phyloP scores from a whole-genome alignment of 2,888 invertebrate genomes.

The Siphonodentalium dalli region DNA sequence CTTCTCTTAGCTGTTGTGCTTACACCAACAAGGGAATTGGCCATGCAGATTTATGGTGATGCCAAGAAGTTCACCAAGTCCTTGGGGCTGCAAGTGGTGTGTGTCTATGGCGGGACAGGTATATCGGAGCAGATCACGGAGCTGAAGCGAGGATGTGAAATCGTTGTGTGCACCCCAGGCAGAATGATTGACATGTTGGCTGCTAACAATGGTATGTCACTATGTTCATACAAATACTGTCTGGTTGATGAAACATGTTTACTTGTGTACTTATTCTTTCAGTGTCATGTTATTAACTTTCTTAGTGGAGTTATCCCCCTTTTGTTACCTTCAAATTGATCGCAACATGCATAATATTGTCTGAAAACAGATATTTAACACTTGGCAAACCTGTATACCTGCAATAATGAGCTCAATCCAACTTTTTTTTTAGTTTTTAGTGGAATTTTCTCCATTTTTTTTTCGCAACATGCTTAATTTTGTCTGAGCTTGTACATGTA shows the following conservation, averaged over 20 bases:
- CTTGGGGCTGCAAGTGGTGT: conserved; percentile 82
- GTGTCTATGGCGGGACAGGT: conserved; percentile 98
- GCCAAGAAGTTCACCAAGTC: conserved; percentile 93
- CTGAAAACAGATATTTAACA: no score
- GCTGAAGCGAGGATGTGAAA: conserved; percentile 93
- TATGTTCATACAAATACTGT: background rate
- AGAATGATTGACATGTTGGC: conserved; percentile 99
- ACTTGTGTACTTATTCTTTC: background rate
- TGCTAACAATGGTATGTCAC: conserved; percentile 83
- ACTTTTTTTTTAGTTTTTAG: no score
- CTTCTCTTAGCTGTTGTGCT: conserved; percentile 80
- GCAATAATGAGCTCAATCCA: no score
- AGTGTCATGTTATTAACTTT: background rate
- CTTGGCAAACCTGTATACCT: no score
- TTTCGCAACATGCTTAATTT: no score
- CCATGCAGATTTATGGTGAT: conserved; percentile 98
- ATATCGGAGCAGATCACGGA: conserved; percentile 96
- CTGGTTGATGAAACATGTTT: background rate
- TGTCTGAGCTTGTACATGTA: no score
- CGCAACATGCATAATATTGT: no score
- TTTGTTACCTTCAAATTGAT: background rate
- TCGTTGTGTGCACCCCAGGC: conserved; percentile 98
- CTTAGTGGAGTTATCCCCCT: no score
- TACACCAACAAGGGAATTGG: conserved; percentile 97
- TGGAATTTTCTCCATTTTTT: no score